Conservation (phyloP, 1,140 invertebrate species). For the Reticulitermes speratus region DNA sequence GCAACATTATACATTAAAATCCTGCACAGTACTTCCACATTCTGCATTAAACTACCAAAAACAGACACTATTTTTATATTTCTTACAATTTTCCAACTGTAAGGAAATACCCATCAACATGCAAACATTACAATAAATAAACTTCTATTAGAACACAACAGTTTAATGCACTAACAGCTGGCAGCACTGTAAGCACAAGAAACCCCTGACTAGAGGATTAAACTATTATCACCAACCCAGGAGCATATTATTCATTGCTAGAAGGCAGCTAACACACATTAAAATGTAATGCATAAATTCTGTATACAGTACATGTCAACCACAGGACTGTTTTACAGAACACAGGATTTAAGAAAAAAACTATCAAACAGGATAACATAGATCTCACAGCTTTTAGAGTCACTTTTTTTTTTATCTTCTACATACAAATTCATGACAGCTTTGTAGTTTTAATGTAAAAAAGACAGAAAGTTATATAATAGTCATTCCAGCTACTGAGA, state of each 20-base stretch:
- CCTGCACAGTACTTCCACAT: no score
- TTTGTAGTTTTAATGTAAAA: constrained; percentile 12
- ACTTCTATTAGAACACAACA: background rate
- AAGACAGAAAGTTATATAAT: background rate
- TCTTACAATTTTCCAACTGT: background rate
- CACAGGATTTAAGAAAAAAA: background rate
- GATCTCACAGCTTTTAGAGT: background rate
- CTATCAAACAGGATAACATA: background rate
- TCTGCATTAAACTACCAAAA: background rate
- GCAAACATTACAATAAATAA: no score
- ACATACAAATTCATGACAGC: background rate
- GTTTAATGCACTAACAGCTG: background rate
- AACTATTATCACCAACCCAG: background rate
- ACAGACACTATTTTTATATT: background rate
- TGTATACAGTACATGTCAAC: background rate
- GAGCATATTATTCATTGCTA: background rate
- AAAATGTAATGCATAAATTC: background rate
- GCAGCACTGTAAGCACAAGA: no score
- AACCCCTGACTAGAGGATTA: background rate
- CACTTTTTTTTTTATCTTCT: background rate
- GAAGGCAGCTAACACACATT: background rate
- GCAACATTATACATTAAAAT: no score
- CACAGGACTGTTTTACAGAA: background rate
- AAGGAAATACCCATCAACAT: background rate
- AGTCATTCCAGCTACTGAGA: background rate